These are phyloP conservation scores for Mormyrus lacerda DNA, from an alignment of 2,113 vertebrate genomes.

Conservation along the genomic window DNA sequence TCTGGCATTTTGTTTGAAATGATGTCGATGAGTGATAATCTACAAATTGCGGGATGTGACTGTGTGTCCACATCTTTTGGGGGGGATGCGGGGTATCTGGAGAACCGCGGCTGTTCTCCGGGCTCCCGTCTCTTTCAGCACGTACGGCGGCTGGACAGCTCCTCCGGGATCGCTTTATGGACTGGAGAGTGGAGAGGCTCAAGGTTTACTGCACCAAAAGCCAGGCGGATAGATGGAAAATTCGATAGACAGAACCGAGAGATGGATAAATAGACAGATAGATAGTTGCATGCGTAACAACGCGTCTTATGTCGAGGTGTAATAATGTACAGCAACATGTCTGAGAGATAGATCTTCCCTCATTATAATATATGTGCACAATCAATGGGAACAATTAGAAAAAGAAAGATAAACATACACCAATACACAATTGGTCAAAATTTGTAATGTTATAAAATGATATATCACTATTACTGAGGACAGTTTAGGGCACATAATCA, in stretches of 20 bases:
- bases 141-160: slow-evolving; percentile 24
- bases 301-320: background rate
- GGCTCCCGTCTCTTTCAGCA: background rate
- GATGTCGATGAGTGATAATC: background rate
- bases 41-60: background rate
- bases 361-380: background rate
- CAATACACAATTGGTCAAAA: background rate
- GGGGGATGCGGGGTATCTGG: background rate
- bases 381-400: background rate
- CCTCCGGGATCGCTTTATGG: background rate
- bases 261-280: background rate
- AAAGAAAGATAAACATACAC: background rate
- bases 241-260: background rate
- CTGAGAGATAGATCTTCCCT: background rate
- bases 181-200: background rate
- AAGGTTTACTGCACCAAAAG: background rate
- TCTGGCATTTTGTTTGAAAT: background rate
- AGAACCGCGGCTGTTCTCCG: background rate
- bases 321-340: background rate
- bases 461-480: background rate
- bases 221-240: background rate
- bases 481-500: background rate
- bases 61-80: background rate
- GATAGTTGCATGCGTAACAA: background rate
- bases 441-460: background rate